phyloP scores from a whole-genome alignment of 1,140 invertebrate genomes.

The Diachasma alloeum region DNA sequence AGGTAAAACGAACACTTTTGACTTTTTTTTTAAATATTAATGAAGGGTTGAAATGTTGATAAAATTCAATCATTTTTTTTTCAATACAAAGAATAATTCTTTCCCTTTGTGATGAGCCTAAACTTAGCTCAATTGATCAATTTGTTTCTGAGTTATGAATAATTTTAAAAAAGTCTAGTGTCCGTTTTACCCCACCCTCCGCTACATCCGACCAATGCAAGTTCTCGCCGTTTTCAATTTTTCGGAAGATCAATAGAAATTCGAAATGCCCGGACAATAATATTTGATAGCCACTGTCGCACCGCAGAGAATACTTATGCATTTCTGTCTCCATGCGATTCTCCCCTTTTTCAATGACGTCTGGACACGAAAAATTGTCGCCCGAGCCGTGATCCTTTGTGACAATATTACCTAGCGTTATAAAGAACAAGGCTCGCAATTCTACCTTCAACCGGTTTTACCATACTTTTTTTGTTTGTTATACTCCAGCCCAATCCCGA shows the following conservation, averaged over 20 bases:
- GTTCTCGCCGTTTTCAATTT: not conserved
- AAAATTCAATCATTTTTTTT: no score
- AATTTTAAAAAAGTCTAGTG: no score
- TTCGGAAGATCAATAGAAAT: not conserved
- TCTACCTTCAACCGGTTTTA: not conserved
- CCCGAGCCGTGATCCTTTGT: not conserved
- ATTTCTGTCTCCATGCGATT: no score
- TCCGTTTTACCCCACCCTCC: no score
- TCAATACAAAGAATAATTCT: no score
- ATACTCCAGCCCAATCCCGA: not conserved
- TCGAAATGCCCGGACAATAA: not conserved
- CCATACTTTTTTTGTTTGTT: not conserved
- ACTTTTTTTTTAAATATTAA: no score
- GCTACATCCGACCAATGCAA: not conserved
- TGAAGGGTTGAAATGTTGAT: no score
- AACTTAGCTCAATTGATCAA: no score
- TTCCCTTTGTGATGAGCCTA: no score
- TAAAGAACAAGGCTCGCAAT: not conserved
- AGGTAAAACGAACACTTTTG: no score
- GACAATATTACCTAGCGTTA: not conserved
- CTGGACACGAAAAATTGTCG: not conserved
- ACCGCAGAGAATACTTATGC: no score
- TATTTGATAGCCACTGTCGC: not conserved
- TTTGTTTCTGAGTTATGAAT: no score
- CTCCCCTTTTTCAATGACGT: not conserved